phyloP scores from a whole-genome alignment of 1,140 invertebrate species.

The Sinonovacula constricta region DNA sequence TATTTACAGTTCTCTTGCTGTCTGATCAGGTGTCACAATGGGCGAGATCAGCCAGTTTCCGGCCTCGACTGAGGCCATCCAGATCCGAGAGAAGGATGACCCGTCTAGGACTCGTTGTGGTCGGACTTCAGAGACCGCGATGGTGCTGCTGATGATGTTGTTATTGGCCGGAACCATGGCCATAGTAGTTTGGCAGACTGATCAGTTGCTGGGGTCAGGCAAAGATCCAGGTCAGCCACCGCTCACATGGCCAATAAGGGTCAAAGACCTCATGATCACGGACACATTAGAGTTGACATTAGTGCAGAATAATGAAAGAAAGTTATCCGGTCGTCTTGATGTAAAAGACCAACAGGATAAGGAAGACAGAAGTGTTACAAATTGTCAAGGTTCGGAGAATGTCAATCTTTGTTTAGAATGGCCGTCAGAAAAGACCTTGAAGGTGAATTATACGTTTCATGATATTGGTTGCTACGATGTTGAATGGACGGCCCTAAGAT shows the following conservation, averaged over 20 bases:
- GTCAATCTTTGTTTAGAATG: constrained; percentile 40
- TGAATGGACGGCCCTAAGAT: constrained; percentile 43
- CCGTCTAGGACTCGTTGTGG: too few relatives aligned
- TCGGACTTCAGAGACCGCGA: too few relatives aligned
- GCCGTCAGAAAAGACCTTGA: constrained; percentile 7
- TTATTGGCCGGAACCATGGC: constrained; percentile 17
- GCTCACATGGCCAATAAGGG: not conserved
- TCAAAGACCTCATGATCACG: not conserved
- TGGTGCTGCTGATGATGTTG: constrained; percentile 13
- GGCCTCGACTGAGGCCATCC: too few relatives aligned
- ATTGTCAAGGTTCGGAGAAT: not conserved
- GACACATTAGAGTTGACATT: not conserved
- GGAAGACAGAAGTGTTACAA: not conserved
- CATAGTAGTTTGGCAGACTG: constrained; percentile 45
- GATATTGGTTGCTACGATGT: constrained; percentile 57
- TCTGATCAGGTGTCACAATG: too few relatives aligned
- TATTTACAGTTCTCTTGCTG: too few relatives aligned
- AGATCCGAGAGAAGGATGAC: too few relatives aligned
- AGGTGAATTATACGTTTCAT: not conserved
- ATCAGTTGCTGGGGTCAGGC: not conserved
- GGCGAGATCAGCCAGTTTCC: too few relatives aligned
- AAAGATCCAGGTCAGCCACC: not conserved
- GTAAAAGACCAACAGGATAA: not conserved
- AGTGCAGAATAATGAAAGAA: not conserved
- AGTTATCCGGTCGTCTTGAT: not conserved